Evolutionary conservation across 2,888 invertebrate species (phyloP).

Genomic region (Hypomecis atomaria): DNA sequence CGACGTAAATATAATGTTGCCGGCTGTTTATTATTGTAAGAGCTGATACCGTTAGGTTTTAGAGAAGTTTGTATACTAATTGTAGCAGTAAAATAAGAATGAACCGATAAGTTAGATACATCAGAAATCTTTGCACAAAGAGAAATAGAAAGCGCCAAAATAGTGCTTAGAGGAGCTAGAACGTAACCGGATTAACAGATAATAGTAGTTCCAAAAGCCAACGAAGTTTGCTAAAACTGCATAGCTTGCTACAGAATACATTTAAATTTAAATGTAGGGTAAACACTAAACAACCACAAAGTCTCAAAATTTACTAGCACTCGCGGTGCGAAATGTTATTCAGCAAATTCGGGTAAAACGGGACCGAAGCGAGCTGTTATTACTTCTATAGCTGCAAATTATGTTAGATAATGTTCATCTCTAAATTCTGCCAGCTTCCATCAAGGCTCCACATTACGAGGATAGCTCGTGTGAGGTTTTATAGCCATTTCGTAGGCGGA

Average conservation of each 20-base stretch:
- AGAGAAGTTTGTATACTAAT: too few relatives aligned
- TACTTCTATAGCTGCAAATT: conserved; percentile 29
- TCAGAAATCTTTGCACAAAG: neutral
- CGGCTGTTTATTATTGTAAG: too few relatives aligned
- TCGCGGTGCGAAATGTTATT: conserved; percentile 30
- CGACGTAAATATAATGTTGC: neutral
- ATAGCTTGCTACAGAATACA: conserved; percentile 16
- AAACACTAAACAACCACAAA: conserved; percentile 24
- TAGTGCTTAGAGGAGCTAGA: neutral
- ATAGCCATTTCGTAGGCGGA: conserved; percentile 32
- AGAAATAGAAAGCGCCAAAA: neutral
- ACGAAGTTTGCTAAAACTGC: conserved; percentile 19
- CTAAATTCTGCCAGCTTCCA: conserved; percentile 18
- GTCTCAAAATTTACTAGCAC: conserved; percentile 29
- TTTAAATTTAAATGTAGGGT: conserved; percentile 27
- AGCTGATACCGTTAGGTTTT: too few relatives aligned
- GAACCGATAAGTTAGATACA: too few relatives aligned
- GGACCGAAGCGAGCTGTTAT: conserved; percentile 28
- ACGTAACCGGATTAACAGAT: neutral
- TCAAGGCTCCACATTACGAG: conserved; percentile 28
- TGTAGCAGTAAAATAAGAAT: too few relatives aligned
- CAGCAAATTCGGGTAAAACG: conserved; percentile 27
- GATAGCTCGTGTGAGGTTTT: conserved; percentile 41
- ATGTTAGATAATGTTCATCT: conserved; percentile 28
- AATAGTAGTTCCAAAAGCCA: conserved; percentile 6